These are phyloP conservation scores for Calliphora vicina DNA, from an alignment of 1,140 invertebrate species.

Conservation along the genomic window DNA sequence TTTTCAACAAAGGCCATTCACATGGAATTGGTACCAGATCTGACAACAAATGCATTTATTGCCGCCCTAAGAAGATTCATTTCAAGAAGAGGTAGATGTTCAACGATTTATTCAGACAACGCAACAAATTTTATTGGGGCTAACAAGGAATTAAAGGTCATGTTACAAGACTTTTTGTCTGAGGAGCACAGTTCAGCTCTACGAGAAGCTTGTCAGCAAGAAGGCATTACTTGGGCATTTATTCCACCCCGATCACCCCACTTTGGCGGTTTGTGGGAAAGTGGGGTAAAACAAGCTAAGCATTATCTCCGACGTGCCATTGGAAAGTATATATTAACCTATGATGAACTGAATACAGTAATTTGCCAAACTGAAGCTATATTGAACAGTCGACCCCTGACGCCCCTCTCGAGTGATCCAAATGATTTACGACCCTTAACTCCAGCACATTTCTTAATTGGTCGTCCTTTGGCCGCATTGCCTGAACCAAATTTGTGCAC, in stretches of 20 bases:
- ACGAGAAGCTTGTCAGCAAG: background rate
- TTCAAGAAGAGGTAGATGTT: slow-evolving; percentile 38
- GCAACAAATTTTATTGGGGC: slow-evolving; percentile 56
- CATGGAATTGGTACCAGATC: slow-evolving; percentile 45
- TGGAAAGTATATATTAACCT: slow-evolving; percentile 37
- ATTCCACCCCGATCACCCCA: slow-evolving; percentile 2
- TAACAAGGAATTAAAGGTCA: slow-evolving; percentile 39
- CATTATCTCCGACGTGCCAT: background rate
- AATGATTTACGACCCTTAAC: slow-evolving; percentile 43
- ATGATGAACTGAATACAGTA: slow-evolving; percentile 44
- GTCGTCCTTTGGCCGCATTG: too few relatives aligned
- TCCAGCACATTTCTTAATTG: slow-evolving; percentile 54
- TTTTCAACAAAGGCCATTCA: slow-evolving; percentile 50
- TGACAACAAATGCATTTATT: too few relatives aligned
- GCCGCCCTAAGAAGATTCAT: slow-evolving; percentile 45
- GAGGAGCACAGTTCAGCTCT: background rate
- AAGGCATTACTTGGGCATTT: background rate
- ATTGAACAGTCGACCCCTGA: slow-evolving; percentile 45
- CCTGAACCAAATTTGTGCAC: background rate
- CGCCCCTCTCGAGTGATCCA: slow-evolving; percentile 43
- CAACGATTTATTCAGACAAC: slow-evolving; percentile 49
- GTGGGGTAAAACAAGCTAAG: background rate
- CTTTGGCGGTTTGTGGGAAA: slow-evolving; percentile 29
- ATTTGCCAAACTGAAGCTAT: slow-evolving; percentile 44
- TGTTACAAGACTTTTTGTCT: background rate